These are phyloP conservation scores for Pantherophis guttatus DNA, from an alignment of 2,113 vertebrate species.

Conservation along the genomic window DNA sequence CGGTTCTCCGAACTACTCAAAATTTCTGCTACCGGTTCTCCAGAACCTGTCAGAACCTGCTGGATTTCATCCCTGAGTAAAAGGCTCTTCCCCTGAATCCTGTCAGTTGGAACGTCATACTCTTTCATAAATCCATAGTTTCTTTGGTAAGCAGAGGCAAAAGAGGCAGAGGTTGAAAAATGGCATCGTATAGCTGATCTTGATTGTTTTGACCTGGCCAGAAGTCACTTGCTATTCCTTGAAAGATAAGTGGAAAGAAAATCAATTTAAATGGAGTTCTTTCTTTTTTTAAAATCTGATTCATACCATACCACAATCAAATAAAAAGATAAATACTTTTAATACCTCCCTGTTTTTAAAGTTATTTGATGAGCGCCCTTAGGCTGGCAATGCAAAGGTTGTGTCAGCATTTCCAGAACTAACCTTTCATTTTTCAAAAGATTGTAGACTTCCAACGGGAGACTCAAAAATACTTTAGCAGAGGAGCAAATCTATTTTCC, in stretches of 20 bases:
- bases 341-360: neutral
- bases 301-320: constrained; percentile 15
- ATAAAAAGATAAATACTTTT: constrained; percentile 10
- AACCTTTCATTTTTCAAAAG: neutral
- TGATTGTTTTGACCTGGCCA: neutral
- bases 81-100: too few relatives aligned
- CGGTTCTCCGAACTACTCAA: too few relatives aligned
- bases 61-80: too few relatives aligned
- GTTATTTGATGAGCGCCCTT: neutral
- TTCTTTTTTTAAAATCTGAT: neutral
- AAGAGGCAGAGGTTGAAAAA: neutral
- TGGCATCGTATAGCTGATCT: neutral
- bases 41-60: too few relatives aligned
- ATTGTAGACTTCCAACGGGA: constrained; percentile 19
- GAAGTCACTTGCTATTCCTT: neutral
- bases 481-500: neutral
- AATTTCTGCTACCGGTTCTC: too few relatives aligned
- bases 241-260: neutral
- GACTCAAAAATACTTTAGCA: neutral
- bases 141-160: neutral
- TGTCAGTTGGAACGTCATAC: neutral
- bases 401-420: constrained; percentile 2
- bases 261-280: neutral
- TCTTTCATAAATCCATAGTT: neutral
- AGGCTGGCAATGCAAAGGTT: neutral